Evolutionary conservation across 2,888 invertebrate genomes (phyloP).

Genomic region (Tigriopus californicus): DNA sequence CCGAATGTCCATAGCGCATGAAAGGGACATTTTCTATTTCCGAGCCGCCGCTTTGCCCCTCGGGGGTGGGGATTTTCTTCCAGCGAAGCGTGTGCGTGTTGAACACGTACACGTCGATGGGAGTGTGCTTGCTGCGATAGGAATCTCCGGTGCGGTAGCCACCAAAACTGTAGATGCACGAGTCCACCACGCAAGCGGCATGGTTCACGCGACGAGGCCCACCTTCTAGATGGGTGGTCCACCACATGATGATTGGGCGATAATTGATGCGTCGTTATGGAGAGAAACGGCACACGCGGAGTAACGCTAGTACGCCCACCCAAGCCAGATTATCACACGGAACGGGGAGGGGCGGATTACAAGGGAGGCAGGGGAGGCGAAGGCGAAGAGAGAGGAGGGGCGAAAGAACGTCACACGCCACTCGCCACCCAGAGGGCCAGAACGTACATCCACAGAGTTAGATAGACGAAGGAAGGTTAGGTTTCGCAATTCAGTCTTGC

Average conservation of each 20-base stretch:
- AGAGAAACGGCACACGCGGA: too few species aligned
- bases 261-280: too few species aligned
- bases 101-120: conserved; percentile 14
- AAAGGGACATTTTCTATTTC: conserved; percentile 40
- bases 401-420: too few species aligned
- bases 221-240: conserved; percentile 68
- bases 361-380: too few species aligned
- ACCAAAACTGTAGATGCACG: conserved; percentile 48
- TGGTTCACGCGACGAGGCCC: conserved; percentile 82
- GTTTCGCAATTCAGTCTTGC: too few species aligned
- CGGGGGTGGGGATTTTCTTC: neutral
- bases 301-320: too few species aligned
- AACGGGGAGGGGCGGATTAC: too few species aligned
- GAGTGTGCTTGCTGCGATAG: conserved; percentile 38
- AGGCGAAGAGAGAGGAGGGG: too few species aligned
- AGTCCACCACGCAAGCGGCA: conserved; percentile 61
- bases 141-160: conserved; percentile 75
- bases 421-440: too few species aligned
- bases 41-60: conserved; percentile 21
- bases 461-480: too few species aligned
- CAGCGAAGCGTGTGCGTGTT: conserved; percentile 10
- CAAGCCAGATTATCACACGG: too few species aligned
- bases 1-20: conserved; percentile 82
- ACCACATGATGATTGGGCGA: conserved; percentile 40
- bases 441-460: too few species aligned